A percentile compares a stretch with the other conserved stretches of the same genome.
phyloP scores from a whole-genome alignment of 1,140 invertebrate genomes.

The Drosophila murphyi region DNA sequence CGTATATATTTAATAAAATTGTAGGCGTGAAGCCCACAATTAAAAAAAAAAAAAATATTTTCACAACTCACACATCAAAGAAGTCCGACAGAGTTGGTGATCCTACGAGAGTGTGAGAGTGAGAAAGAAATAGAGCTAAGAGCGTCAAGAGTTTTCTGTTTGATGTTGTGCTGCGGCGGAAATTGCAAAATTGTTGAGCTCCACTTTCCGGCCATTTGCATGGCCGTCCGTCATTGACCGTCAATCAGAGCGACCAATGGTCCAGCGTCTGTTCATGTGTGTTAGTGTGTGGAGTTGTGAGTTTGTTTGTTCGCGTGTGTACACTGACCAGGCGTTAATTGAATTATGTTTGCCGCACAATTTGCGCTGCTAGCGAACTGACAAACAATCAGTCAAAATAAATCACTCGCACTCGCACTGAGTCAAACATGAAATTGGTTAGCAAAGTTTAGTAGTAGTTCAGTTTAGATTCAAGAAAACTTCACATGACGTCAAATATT shows the following conservation, averaged over 20 bases:
- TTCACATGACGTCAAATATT: not conserved
- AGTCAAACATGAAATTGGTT: slow-evolving; percentile 15
- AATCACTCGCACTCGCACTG: slow-evolving; percentile 13
- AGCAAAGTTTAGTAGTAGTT: slow-evolving; percentile 12
- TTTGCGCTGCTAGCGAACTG: slow-evolving; percentile 50
- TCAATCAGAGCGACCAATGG: slow-evolving; percentile 16
- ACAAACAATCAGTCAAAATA: slow-evolving; percentile 31
- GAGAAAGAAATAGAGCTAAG: slow-evolving; percentile 22
- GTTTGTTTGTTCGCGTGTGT: slow-evolving; percentile 15
- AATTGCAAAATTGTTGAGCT: slow-evolving; percentile 78
- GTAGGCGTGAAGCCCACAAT: slow-evolving; percentile 36
- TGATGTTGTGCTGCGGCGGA: slow-evolving; percentile 73
- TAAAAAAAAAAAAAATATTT: slow-evolving; percentile 64
- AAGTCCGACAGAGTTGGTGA: not conserved
- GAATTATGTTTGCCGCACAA: slow-evolving; percentile 81
- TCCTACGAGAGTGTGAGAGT: not conserved
- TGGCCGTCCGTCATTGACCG: slow-evolving; percentile 24
- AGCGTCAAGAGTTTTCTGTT: slow-evolving; percentile 61
- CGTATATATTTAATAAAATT: slow-evolving; percentile 25
- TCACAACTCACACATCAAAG: slow-evolving; percentile 62
- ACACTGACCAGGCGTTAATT: slow-evolving; percentile 72
- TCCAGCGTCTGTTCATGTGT: not conserved
- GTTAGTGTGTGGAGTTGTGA: slow-evolving; percentile 19
- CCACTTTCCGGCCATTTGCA: slow-evolving; percentile 77
- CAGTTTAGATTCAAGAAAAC: not conserved